Conservation (phyloP, 2,797 vertebrate genomes). For the Sebastes jordani region DNA sequence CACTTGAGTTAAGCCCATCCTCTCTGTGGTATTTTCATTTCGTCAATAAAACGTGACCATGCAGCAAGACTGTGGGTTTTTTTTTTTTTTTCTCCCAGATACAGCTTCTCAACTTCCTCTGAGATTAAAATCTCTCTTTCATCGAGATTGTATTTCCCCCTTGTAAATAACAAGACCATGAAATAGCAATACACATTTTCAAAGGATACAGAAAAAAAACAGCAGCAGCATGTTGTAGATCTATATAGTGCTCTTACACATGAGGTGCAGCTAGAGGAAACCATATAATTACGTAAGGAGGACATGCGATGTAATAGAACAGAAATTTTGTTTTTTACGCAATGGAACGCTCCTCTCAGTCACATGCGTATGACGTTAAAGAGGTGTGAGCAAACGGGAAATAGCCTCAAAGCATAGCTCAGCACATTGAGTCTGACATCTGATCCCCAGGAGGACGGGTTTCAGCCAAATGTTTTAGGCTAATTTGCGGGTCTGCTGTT, state of each 20-base stretch:
- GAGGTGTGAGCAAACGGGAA: slow-evolving; percentile 22
- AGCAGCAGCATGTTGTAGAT: background rate
- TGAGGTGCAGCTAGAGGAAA: background rate
- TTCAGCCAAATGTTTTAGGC: slow-evolving; percentile 49
- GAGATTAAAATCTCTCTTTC: slow-evolving; percentile 17
- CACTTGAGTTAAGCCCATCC: slow-evolving; percentile 37
- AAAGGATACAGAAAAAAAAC: background rate
- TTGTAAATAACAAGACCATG: background rate
- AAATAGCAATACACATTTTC: background rate
- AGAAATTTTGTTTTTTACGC: background rate
- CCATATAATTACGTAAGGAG: slow-evolving; percentile 16
- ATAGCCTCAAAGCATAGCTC: slow-evolving; percentile 21
- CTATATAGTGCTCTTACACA: background rate
- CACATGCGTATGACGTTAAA: background rate
- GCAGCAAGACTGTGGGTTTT: slow-evolving; percentile 25
- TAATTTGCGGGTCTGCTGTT: slow-evolving; percentile 55
- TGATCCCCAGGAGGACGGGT: slow-evolving; percentile 31
- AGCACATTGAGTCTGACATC: slow-evolving; percentile 41
- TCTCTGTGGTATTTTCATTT: slow-evolving; percentile 59
- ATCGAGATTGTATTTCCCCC: background rate
- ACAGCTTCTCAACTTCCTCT: slow-evolving; percentile 29
- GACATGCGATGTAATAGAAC: slow-evolving; percentile 24
- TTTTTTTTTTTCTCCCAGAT: slow-evolving; percentile 48
- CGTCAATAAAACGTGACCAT: slow-evolving; percentile 59
- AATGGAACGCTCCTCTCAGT: slow-evolving; percentile 1